Base-by-base conservation (phyloP, 2,113 vertebrate species). In the Onychorhynchus coronatus region DNA sequence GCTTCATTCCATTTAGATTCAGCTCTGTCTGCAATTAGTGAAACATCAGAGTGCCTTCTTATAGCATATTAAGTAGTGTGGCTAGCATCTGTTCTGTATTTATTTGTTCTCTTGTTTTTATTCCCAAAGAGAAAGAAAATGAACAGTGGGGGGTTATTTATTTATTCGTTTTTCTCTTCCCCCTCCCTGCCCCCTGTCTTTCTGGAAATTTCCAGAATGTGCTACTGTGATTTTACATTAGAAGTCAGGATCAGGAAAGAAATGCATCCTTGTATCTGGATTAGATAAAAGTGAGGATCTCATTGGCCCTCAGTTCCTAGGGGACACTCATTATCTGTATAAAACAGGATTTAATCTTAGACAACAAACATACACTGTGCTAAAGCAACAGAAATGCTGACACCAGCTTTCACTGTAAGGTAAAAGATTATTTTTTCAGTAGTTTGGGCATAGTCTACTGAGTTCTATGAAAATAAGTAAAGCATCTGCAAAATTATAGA, bases 111-210 rank as follows among this genome's bases (percentile, higher is more conserved):
- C 20, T 65, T 39, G 8, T 5, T 81, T 90, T 68, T 25, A 42
- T 31, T 50, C 47, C 41, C 19, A 42, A 87, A 61, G 12, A 75
- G 17, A 89, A 52, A 68, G 15, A 79, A 81, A 59, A 47, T 15
- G 8, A 61, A 23, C 3, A 23, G 5, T 46, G 15, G 14, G 9
- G 3, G 3, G 33, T 84, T 33, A 11, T 52, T 76, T 37, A 14
- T 58, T 89, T 47, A 9, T 78, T 79, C 0, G 23, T 67, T n/a
- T 59, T 24, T 1, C 55, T 7, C 8, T 2, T 33, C 19, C 18
- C 12, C 9, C 39, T 42, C 8, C 27, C 18, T 12, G 12, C 3
- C 18, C 14, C 2, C 1, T 15, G 1, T 33, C 42, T 37, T 75
- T 70, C 3, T 55, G 11, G 22, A 89, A 22, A 75, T 13, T 87